phyloP scores from a whole-genome alignment of 2,888 invertebrate genomes.

The Silvanus unidentatus region DNA sequence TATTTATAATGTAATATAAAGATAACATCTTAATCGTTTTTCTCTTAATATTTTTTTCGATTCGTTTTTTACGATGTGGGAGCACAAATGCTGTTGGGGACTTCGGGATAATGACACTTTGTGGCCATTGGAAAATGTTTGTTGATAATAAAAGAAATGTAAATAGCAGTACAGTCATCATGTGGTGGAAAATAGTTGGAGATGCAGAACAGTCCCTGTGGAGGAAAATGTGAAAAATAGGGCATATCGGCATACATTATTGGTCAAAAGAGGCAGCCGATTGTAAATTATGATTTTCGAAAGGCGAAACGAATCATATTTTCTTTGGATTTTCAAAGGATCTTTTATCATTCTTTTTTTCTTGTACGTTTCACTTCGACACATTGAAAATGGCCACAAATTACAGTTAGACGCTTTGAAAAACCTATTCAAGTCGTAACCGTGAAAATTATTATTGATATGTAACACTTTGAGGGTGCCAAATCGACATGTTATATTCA shows the following conservation, averaged over 20 bases:
- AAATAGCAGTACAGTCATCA: too few relatives aligned
- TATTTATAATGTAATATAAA: constrained; percentile 18
- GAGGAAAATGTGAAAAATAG: too few relatives aligned
- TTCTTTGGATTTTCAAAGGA: constrained; percentile 45
- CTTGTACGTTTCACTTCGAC: constrained; percentile 27
- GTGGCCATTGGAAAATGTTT: too few relatives aligned
- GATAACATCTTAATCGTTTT: constrained; percentile 11
- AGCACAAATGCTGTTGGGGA: too few relatives aligned
- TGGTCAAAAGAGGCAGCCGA: constrained; percentile 46
- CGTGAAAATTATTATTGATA: constrained; percentile 46
- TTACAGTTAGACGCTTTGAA: constrained; percentile 36
- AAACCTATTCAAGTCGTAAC: constrained; percentile 42
- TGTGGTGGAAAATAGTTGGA: too few relatives aligned
- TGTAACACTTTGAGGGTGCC: constrained; percentile 49
- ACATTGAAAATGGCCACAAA: constrained; percentile 39
- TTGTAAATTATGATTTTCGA: constrained; percentile 45
- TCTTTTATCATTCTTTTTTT: constrained; percentile 22
- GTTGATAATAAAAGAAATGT: too few relatives aligned
- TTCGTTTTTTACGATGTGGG: too few relatives aligned
- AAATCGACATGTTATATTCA: constrained; percentile 48
- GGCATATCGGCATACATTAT: constrained; percentile 44
- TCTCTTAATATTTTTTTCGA: too few relatives aligned
- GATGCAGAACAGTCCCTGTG: too few relatives aligned
- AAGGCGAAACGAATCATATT: constrained; percentile 47
- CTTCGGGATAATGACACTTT: too few relatives aligned